A percentile compares a stretch with the other conserved stretches of the same genome.
phyloP scores from a whole-genome alignment of 2,888 invertebrate species.

The Eurytoma californica region DNA sequence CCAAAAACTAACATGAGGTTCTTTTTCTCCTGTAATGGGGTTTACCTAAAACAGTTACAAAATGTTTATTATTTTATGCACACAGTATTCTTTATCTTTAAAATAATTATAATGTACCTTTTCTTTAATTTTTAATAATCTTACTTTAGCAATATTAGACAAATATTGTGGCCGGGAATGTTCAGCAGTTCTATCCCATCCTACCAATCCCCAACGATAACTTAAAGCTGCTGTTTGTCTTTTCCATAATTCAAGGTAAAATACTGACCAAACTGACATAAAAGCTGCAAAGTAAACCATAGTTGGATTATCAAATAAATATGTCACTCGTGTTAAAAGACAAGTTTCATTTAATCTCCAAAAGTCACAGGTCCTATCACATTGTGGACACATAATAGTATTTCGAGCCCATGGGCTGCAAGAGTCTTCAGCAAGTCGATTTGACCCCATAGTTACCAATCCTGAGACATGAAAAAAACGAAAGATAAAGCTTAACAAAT shows the following conservation, averaged over 20 bases:
- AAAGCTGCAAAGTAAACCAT: constrained; percentile 87
- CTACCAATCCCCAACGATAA: constrained; percentile 89
- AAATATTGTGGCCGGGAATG: constrained; percentile 87
- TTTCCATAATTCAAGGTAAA: constrained; percentile 91
- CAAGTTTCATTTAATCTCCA: constrained; percentile 85
- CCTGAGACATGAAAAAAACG: constrained; percentile 60
- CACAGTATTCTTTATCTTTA: background rate
- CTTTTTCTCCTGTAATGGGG: constrained; percentile 78
- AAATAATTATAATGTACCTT: constrained; percentile 63
- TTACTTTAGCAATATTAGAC: constrained; percentile 84
- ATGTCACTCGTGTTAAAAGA: constrained; percentile 83
- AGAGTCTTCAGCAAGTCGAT: constrained; percentile 61
- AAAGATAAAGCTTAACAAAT: constrained; percentile 19
- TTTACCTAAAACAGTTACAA: constrained; percentile 58
- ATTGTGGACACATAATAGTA: constrained; percentile 88
- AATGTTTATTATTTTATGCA: background rate
- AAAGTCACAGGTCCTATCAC: constrained; percentile 85
- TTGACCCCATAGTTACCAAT: constrained; percentile 61
- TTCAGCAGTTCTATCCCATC: constrained; percentile 84
- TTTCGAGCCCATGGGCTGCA: constrained; percentile 63
- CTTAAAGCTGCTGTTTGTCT: constrained; percentile 85
- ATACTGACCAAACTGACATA: constrained; percentile 89
- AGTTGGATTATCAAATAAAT: constrained; percentile 88
- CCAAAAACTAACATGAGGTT: constrained; percentile 88
- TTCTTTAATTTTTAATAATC: constrained; percentile 84